A percentile compares a stretch with the other conserved stretches of the same genome.
phyloP scores from a whole-genome alignment of 2,888 invertebrate species.

The Mythimna ferrago region DNA sequence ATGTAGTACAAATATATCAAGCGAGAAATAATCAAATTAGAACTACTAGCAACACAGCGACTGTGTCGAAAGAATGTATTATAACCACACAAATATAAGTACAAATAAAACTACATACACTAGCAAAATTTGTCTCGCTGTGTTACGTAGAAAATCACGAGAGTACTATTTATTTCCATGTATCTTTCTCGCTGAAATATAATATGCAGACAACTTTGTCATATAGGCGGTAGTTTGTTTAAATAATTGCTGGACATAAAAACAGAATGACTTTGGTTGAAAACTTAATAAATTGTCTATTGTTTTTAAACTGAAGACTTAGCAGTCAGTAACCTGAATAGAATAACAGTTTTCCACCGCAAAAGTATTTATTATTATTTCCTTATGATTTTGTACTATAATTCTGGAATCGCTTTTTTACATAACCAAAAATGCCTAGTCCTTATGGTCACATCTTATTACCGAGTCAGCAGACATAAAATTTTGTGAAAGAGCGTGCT shows the following conservation, averaged over 20 bases:
- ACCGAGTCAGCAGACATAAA: neutral
- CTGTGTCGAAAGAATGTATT: constrained; percentile 42
- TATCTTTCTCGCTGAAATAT: constrained; percentile 33
- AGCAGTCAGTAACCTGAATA: neutral
- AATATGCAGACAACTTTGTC: constrained; percentile 46
- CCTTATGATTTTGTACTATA: neutral
- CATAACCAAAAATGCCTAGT: neutral
- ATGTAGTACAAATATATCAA: constrained; percentile 37
- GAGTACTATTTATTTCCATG: constrained; percentile 44
- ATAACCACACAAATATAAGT: constrained; percentile 34
- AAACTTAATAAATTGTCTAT: constrained; percentile 37
- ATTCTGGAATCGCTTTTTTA: neutral
- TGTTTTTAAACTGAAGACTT: constrained; percentile 27
- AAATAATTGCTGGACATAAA: constrained; percentile 51
- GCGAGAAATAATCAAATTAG: constrained; percentile 44
- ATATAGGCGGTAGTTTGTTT: constrained; percentile 45
- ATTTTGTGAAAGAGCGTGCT: neutral
- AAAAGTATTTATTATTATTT: neutral
- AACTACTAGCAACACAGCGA: constrained; percentile 9
- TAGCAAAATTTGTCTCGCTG: constrained; percentile 46
- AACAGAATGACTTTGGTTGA: constrained; percentile 35
- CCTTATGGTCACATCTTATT: neutral
- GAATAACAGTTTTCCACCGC: neutral
- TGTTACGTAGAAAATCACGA: constrained; percentile 46
- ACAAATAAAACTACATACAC: constrained; percentile 46